phyloP scores from a whole-genome alignment of 2,888 invertebrate genomes.

The Rugalucina vietnamica region DNA sequence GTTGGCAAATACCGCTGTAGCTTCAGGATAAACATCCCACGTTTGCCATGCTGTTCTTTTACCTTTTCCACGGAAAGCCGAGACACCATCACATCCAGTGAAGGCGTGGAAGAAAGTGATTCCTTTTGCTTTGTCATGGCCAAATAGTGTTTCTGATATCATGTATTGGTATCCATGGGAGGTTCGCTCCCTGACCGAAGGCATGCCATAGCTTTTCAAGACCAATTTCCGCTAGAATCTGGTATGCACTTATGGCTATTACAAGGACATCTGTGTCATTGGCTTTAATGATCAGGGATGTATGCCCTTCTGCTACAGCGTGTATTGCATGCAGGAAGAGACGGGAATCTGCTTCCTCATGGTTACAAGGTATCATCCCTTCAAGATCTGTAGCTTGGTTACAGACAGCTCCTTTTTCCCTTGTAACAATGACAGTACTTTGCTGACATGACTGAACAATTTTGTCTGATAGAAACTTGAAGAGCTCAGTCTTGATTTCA shows the following conservation, averaged over 20 bases:
- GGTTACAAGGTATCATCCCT: constrained; percentile 3
- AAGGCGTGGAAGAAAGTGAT: constrained; percentile 63
- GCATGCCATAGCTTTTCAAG: constrained; percentile 52
- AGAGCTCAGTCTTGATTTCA: constrained; percentile 57
- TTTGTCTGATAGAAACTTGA: constrained; percentile 51
- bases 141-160: constrained; percentile 48
- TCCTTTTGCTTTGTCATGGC: constrained; percentile 43
- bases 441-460: constrained; percentile 1
- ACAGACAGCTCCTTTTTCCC: background rate
- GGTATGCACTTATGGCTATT: constrained; percentile 24
- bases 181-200: constrained; percentile 52
- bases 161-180: constrained; percentile 60
- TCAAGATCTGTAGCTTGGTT: background rate
- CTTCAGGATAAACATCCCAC: constrained; percentile 56
- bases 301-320: constrained; percentile 19
- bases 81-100: constrained; percentile 65
- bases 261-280: constrained; percentile 46
- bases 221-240: constrained; percentile 28
- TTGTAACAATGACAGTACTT: background rate
- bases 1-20: constrained; percentile 32
- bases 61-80: constrained; percentile 58
- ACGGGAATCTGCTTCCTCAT: constrained; percentile 38
- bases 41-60: constrained; percentile 65
- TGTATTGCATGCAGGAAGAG: constrained; percentile 40
- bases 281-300: constrained; percentile 36